Conservation (phyloP, 2,797 vertebrate genomes). For the Masticophis lateralis region DNA sequence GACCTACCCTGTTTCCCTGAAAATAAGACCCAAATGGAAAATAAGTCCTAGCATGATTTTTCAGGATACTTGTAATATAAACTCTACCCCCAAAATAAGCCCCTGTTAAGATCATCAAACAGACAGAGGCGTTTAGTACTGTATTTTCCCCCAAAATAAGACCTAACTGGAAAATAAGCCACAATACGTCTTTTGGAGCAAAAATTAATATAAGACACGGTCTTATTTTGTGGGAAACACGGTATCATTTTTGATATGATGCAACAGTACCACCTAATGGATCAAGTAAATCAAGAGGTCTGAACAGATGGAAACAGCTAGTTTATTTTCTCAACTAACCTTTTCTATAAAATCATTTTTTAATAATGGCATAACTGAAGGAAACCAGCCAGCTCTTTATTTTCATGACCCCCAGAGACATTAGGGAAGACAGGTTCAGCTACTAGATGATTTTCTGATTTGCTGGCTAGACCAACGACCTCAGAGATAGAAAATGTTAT, state of each 20-base stretch:
- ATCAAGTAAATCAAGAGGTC: background rate
- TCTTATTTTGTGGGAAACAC: no score
- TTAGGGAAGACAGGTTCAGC: background rate
- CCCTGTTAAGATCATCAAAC: no score
- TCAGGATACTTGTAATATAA: no score
- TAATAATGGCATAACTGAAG: background rate
- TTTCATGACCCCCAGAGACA: background rate
- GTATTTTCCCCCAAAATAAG: no score
- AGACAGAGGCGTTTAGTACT: no score
- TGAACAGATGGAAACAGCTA: background rate
- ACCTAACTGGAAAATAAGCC: no score
- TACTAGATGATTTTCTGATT: background rate
- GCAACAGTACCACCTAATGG: background rate
- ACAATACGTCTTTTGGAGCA: no score
- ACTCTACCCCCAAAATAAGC: no score
- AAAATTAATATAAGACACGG: no score
- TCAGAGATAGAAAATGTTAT: background rate
- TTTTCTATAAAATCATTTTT: background rate
- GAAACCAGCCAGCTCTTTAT: background rate
- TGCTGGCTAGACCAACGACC: background rate
- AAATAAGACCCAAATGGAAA: no score
- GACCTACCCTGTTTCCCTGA: background rate
- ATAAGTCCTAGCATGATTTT: no score
- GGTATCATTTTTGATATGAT: background rate
- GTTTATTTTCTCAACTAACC: background rate